A percentile compares a stretch with the other conserved stretches of the same genome.
Conservation (phyloP, 2,113 vertebrate species). For the Asarcornis scutulata region DNA sequence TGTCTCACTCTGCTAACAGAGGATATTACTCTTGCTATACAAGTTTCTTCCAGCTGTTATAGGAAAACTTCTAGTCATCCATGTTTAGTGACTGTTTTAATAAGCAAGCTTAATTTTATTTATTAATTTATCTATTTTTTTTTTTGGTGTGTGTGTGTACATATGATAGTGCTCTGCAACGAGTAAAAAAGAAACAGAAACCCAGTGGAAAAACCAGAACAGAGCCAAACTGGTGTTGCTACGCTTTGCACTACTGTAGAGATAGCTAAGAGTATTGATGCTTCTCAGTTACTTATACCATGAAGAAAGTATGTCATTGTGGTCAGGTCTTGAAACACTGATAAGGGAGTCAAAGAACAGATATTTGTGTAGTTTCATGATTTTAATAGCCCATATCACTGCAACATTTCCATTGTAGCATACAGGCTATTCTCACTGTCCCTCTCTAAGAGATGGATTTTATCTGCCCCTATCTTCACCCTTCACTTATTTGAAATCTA, state of each 20-base stretch:
- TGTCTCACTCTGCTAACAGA: background rate
- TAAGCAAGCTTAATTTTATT: background rate
- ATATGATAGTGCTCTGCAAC: background rate
- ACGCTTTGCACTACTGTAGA: background rate
- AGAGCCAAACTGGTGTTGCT: background rate
- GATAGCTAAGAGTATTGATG: background rate
- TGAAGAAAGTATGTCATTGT: background rate
- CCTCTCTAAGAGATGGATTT: background rate
- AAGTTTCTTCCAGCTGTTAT: background rate
- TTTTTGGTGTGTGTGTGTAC: too few species aligned
- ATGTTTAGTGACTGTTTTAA: background rate
- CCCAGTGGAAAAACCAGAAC: background rate
- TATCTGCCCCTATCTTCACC: background rate
- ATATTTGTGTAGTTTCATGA: background rate
- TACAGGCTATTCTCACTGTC: background rate
- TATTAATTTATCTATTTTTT: too few species aligned
- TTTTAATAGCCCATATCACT: background rate
- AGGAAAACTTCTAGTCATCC: background rate
- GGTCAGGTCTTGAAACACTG: background rate
- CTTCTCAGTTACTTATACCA: background rate
- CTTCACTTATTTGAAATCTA: background rate
- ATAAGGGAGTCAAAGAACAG: background rate
- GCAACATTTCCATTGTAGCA: background rate
- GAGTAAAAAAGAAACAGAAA: background rate
- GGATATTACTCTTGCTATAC: background rate